Base-by-base conservation (phyloP, 2,888 invertebrate species). In the Drosophila meridiana region DNA sequence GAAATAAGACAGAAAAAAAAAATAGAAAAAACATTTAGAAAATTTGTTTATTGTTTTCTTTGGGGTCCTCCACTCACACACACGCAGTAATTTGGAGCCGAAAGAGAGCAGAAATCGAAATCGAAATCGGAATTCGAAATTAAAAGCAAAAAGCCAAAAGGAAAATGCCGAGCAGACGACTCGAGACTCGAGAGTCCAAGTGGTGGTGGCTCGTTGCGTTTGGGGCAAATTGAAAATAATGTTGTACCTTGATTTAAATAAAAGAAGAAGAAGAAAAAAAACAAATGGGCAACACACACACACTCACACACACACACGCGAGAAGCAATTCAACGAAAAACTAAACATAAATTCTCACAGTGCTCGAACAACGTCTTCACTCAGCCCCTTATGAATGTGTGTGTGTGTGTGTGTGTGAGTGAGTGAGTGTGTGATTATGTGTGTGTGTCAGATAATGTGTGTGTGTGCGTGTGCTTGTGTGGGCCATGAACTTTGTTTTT, bases 31-130 rank as follows among this genome's bases (percentile, higher is more conserved):
- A 76, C 84, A 89, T 75, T 82, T 71, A 62, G 53, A 50, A 81
- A 87, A 83, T 83, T 86, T 90, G 87, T 90, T 89, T 87, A 90
- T 90, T 90, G 87, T 89, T 86, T 84, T 90, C 71, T 78, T 78
- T 74, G 72, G 69, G 86, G 74, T 89, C 76, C 86, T 84, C 76
- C 69, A 71, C 75, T 72, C 71, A 48, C 48, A 75, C 71, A 73
- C 71, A 30, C 7, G 73, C 69, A 52, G 32, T 50, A 52, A 76
- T 89, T 85, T 84, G 79, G 72, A 58, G 50, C 64, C 68, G 59
- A 72, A 52, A 34, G 50, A 52, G 50, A 52, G 55, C 47, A 59
- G 79, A 74, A 84, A 58, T 57, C 56, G 56, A 52, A 56, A 56
- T 56, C 42, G 66, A 65, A 81, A 70, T 59, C 45, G 82, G 61